Conservation (phyloP, 2,888 invertebrate genomes). For the Caenorhabditis virilis region DNA sequence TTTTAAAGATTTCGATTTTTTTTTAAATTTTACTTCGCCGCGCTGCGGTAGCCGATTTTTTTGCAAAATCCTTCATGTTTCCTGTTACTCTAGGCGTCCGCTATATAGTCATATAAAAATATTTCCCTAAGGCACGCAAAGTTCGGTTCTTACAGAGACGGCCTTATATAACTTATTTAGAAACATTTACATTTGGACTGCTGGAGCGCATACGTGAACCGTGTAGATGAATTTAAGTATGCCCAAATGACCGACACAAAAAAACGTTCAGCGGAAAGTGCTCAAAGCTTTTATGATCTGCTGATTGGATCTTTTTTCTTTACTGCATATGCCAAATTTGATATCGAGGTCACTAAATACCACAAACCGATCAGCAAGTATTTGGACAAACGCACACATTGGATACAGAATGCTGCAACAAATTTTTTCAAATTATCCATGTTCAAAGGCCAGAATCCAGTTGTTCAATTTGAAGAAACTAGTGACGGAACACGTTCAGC, state of each 20-base stretch:
- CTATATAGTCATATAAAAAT: too few relatives aligned
- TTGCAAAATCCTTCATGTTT: too few relatives aligned
- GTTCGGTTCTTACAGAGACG: too few relatives aligned
- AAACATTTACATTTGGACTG: slow-evolving; percentile 1
- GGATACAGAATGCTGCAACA: slow-evolving; percentile 15
- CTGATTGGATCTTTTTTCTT: not conserved
- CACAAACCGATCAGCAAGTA: slow-evolving; percentile 17
- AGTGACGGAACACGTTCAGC: not conserved
- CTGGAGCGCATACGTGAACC: slow-evolving; percentile 1
- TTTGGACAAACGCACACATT: slow-evolving; percentile 9
- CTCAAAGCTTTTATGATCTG: not conserved
- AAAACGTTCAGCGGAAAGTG: slow-evolving; percentile 1
- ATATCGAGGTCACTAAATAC: not conserved
- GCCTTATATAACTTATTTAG: too few relatives aligned
- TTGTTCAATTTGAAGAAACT: slow-evolving; percentile 15
- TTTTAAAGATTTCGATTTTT: too few relatives aligned
- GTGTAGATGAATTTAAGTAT: slow-evolving; percentile 1
- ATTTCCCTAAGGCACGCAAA: too few relatives aligned
- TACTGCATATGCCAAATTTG: slow-evolving; percentile 1
- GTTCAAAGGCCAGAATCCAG: slow-evolving; percentile 17
- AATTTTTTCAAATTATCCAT: slow-evolving; percentile 14
- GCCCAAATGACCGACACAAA: not conserved
- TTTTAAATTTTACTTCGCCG: too few relatives aligned
- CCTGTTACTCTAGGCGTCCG: too few relatives aligned
- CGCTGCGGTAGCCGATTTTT: too few relatives aligned